Percentiles rank a stretch among this genome's conserved stretches.
phyloP scores from a whole-genome alignment of 2,113 vertebrate species.

The Chaetura pelagica region DNA sequence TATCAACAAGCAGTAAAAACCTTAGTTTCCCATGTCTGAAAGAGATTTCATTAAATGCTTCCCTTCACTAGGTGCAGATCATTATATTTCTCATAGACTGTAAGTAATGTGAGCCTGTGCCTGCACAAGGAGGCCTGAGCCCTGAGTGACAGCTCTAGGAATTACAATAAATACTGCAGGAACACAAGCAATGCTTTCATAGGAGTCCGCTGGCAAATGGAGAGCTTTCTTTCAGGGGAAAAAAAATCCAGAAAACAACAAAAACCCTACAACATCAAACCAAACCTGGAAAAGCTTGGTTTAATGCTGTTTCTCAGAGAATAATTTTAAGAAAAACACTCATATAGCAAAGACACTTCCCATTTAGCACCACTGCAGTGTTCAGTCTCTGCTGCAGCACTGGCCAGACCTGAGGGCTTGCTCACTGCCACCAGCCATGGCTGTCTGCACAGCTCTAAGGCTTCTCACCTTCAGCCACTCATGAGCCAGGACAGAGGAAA shows the following conservation, averaged over 20 bases:
- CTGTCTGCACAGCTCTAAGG: background rate
- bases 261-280: background rate
- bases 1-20: constrained; percentile 63
- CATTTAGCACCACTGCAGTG: background rate
- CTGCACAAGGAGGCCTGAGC: constrained; percentile 19
- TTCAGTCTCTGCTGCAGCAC: background rate
- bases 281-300: background rate
- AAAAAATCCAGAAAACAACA: background rate
- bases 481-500: background rate
- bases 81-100: constrained; percentile 53
- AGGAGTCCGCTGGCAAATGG: background rate
- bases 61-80: constrained; percentile 57
- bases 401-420: accelerated
- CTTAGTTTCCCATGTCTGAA: constrained; percentile 57
- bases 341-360: background rate
- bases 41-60: constrained; percentile 68
- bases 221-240: background rate
- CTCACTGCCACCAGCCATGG: accelerated
- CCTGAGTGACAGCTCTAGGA: constrained; percentile 56
- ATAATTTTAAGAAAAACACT: background rate
- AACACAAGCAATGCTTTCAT: background rate
- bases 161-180: constrained; percentile 52
- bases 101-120: constrained; percentile 41
- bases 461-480: background rate
- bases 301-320: background rate